phyloP scores from a whole-genome alignment of 1,140 invertebrate genomes.

The Trichonephila inaurata region DNA sequence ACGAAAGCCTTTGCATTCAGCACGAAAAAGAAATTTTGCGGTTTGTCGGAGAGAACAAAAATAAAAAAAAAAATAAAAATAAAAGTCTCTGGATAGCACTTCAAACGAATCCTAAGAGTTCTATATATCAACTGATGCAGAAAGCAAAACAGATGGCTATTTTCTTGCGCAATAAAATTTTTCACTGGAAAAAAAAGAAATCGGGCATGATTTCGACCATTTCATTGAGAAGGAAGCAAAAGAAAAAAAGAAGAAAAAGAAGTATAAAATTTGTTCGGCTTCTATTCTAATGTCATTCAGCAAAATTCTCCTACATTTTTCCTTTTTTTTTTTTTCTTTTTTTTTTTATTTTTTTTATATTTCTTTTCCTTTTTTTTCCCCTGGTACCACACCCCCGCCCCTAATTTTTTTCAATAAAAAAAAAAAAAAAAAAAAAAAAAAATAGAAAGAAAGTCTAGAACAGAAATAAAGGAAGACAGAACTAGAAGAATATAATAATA shows the following conservation, averaged over 20 bases:
- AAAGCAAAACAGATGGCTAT: slow-evolving; percentile 6
- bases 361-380: not conserved
- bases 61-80: too few relatives aligned
- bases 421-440: not conserved
- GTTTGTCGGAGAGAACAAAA: too few relatives aligned
- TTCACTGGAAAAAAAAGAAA: not conserved
- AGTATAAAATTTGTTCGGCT: not conserved
- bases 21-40: too few relatives aligned
- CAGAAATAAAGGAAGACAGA: slow-evolving; percentile 2
- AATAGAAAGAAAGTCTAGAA: not conserved
- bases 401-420: too few relatives aligned
- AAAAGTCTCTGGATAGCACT: not conserved
- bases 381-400: too few relatives aligned
- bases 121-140: slow-evolving; percentile 27
- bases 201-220: not conserved
- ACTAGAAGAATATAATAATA: slow-evolving; percentile 13
- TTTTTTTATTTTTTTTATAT: not conserved
- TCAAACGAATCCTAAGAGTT: not conserved
- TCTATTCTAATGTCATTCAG: slow-evolving; percentile 25
- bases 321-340: not conserved
- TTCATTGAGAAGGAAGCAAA: not conserved
- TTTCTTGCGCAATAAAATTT: not conserved
- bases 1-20: too few relatives aligned
- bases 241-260: not conserved
- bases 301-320: not conserved